Evolutionary conservation across 2,797 vertebrate species (phyloP), one percentile per base, ranked within the genome.

Genomic region (Spinus olivaceus): DNA sequence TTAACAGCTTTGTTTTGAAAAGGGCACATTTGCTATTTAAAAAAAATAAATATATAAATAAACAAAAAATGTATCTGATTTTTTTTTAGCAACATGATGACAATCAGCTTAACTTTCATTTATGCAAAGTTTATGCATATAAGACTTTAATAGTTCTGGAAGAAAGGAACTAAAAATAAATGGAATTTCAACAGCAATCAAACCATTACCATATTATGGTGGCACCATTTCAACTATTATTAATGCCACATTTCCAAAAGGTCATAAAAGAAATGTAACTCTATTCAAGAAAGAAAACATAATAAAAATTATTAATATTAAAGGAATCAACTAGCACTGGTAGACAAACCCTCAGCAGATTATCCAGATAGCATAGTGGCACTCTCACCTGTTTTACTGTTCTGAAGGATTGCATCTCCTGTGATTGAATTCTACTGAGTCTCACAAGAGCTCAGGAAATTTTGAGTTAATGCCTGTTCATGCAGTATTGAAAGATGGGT

Each of bases 91-190:
- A 67, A 57, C 73, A 67, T 90, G 59, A 76, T 82, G 56, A 78
- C 54, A 95, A 92, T 86, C 70, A 88, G 71, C 54, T 95, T 88
- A 87, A 64, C 67, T 92, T 95, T 88, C 44, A 83, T 92, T 85
- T 93, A 90, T 95, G 63, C 65, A 65, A 84, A 91, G 21, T 86
- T 88, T 88, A 84, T 81, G 71, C 64, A 79, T 33, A 14, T 61
- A 95, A 72, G 81, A 82, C 33, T 82, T 78, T 64, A 88, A 44
- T 69, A 86, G 17, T 70, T 92, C 51, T 54, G 63, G 64, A 94
- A 93, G 53, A 91, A 91, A 92, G n/a, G 42, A 90, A 53, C 50
- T 60, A 84, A 92, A 90, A 95, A 81, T 88, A 96, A 91, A 88
- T 53, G 44, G 23, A 76, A 95, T 87, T 93, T 88, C 73, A 86